phyloP scores from a whole-genome alignment of 1,140 invertebrate species.

The Drosophila mayri region DNA sequence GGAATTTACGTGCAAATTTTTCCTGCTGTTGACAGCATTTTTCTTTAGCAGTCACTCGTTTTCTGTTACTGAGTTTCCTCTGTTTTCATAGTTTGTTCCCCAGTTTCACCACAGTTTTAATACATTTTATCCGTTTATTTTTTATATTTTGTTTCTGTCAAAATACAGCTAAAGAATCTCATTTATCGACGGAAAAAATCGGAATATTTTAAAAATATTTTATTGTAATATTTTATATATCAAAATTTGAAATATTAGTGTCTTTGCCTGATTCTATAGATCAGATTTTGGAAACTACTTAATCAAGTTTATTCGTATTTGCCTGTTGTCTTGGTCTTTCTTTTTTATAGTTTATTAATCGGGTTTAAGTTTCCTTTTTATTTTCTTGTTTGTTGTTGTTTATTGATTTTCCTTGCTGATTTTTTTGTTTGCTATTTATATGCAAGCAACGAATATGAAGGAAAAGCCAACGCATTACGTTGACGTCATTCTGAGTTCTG shows the following conservation, averaged over 20 bases:
- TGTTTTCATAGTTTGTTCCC: neutral
- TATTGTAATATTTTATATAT: too few species aligned
- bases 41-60: neutral
- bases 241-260: too few species aligned
- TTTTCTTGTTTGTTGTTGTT: neutral
- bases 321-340: too few species aligned
- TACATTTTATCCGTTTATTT: neutral
- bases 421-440: conserved; percentile 11
- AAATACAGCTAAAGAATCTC: too few species aligned
- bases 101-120: too few species aligned
- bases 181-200: too few species aligned
- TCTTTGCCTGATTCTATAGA: neutral
- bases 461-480: conserved; percentile 27
- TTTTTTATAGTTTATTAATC: conserved; percentile 1
- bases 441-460: conserved; percentile 7
- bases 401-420: neutral
- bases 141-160: neutral
- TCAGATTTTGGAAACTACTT: neutral
- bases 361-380: neutral
- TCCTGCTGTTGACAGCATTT: conserved; percentile 3
- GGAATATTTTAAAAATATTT: too few species aligned
- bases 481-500: conserved; percentile 26
- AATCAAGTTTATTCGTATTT: neutral
- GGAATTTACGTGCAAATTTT: conserved; percentile 10
- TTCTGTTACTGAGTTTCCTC: neutral